Percentiles rank a stretch among this genome's conserved stretches.
phyloP scores from a whole-genome alignment of 2,113 vertebrate genomes.

The Cryptoleucopteryx plumbea region DNA sequence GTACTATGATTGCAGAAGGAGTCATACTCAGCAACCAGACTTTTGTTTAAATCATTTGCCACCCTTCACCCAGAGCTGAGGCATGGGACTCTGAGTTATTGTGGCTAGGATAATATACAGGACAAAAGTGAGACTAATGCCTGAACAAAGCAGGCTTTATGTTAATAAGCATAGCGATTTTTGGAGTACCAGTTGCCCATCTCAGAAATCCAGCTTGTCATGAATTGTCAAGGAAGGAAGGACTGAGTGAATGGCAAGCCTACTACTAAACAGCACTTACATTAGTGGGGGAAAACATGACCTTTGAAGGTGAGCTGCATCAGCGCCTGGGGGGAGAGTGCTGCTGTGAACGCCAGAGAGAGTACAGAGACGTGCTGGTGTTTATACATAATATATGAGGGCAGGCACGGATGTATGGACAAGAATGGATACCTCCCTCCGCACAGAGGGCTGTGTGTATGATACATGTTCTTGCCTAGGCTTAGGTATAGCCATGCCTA shows the following conservation, averaged over 20 bases:
- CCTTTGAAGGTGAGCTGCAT: not conserved
- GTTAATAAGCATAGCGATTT: not conserved
- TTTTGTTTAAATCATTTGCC: not conserved
- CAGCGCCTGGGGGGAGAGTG: not conserved
- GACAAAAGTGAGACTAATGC: not conserved
- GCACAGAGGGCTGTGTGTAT: fast-evolving
- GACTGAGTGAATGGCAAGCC: not conserved
- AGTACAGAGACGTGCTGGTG: not conserved
- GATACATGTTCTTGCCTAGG: not conserved
- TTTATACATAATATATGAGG: not conserved
- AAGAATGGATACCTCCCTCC: not conserved
- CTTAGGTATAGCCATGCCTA: fast-evolving
- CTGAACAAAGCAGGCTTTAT: not conserved
- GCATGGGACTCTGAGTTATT: not conserved
- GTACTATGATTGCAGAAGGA: not conserved
- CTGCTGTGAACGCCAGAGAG: not conserved
- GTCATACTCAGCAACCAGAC: not conserved
- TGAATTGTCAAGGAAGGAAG: not conserved
- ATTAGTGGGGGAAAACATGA: not conserved
- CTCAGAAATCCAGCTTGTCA: not conserved
- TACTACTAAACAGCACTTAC: fast-evolving
- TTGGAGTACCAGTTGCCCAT: not conserved
- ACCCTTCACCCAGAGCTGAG: not conserved
- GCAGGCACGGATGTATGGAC: not conserved
- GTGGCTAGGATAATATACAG: not conserved